Base-by-base conservation (phyloP, 2,888 invertebrate genomes). In the Hemithea aestivaria region DNA sequence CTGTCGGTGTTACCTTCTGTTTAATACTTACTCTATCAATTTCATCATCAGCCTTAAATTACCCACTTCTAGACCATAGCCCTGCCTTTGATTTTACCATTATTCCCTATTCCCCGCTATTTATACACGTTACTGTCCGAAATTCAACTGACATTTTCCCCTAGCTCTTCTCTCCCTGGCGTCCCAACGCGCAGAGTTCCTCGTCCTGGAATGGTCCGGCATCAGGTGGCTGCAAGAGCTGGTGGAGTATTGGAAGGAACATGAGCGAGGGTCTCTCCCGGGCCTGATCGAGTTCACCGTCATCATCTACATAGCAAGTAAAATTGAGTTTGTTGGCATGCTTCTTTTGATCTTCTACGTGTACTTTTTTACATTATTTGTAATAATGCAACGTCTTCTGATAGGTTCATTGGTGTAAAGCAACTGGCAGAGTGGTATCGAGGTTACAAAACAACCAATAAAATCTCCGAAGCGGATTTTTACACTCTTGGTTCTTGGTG, bases 161-260 rank as follows among this genome's bases (percentile, higher is more conserved):
- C 4, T 72, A 96, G 98, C 94, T 87, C 89, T 99, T 41, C 89
- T 99, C 30, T 97, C 98, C 27, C 90, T 97, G 59, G 97, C 98
- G 4, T 98, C 98, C 0, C 96, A 99, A 84, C 89, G 98, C 36
- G 92, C 96, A 24, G 97, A 97, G 77, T 93, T 92, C 57, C 74
- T 96, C 6, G 89, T 92, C 1, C 89, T 95, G 46, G 94, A 96
- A 71, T 91, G 92, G 84, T 89, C 96, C 43, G 95, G 94, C 0
- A 91, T 91, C 45, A 91, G 91, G 6, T 94, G 93, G 93, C 90
- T 94, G 73, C 82, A 91, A 58, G 90, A 92, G 49, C 87, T 95
- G 67, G 88, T 94, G 40, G 90, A 89, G 2, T 91, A 92, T 56
- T 94, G 94, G 95, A 93, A 93, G 60, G 88, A 90, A 46, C 91